Evolutionary conservation across 2,888 invertebrate genomes (phyloP).

Genomic region (Myathropa florea): DNA sequence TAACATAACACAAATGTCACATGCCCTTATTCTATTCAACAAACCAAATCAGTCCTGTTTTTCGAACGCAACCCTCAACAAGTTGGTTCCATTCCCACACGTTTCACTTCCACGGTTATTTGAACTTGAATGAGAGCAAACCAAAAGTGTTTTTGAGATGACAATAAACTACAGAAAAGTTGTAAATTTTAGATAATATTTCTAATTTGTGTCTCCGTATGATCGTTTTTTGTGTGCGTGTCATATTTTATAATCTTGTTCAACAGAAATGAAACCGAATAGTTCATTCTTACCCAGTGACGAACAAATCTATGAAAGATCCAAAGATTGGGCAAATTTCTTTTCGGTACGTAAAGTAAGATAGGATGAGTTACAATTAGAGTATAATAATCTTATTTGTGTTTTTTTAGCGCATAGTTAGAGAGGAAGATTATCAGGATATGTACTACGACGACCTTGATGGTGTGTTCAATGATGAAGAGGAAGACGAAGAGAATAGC

Average conservation of each 20-base stretch:
- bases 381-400: not conserved
- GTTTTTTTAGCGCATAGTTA: not conserved
- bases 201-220: not conserved
- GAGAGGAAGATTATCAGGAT: slow-evolving; percentile 50
- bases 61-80: not conserved
- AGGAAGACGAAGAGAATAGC: slow-evolving; percentile 24
- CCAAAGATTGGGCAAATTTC: slow-evolving; percentile 75
- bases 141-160: not conserved
- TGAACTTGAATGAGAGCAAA: not conserved
- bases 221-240: not conserved
- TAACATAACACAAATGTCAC: too few relatives aligned
- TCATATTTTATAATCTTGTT: not conserved
- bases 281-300: slow-evolving; percentile 15
- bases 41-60: not conserved
- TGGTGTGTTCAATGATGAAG: slow-evolving; percentile 7
- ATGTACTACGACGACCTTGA: not conserved
- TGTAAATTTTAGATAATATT: not conserved
- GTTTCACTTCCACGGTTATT: not conserved
- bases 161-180: not conserved
- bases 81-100: not conserved
- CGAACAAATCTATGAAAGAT: slow-evolving; percentile 74
- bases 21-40: too few relatives aligned
- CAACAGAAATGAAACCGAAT: not conserved
- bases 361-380: not conserved
- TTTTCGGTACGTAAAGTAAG: slow-evolving; percentile 72